Evolutionary conservation across 2,888 invertebrate genomes (phyloP).

Genomic region (Cantharis flavilabris): DNA sequence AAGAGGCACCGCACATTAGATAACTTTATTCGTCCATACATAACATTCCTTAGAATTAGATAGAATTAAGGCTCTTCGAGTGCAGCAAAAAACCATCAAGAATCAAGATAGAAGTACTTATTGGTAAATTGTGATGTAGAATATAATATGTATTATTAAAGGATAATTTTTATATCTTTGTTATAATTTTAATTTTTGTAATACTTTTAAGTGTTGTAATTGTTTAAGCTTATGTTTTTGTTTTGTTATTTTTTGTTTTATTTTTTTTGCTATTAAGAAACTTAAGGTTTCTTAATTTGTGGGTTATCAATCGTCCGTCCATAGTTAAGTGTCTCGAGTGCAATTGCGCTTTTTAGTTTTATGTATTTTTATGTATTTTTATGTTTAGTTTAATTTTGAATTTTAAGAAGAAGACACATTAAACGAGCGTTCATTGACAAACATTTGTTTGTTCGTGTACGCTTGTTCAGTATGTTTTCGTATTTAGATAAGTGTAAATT

Average conservation of each 20-base stretch:
- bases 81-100: conserved; percentile 27
- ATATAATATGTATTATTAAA: not conserved
- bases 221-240: conserved; percentile 16
- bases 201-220: not conserved
- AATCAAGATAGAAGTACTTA: conserved; percentile 1
- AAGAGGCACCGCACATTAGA: not conserved
- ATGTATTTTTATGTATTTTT: not conserved
- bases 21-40: conserved; percentile 32
- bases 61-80: conserved; percentile 21
- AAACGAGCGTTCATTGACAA: not conserved
- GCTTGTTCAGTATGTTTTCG: not conserved
- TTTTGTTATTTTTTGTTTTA: conserved; percentile 23
- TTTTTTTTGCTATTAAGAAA: conserved; percentile 27
- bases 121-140: conserved; percentile 8
- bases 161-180: not conserved
- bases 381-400: not conserved
- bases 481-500: not conserved
- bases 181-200: not conserved
- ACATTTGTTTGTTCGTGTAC: not conserved
- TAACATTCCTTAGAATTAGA: conserved; percentile 34
- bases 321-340: conserved; percentile 20
- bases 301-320: conserved; percentile 37
- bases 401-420: not conserved
- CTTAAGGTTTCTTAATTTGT: conserved; percentile 31
- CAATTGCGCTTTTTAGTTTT: not conserved